Conservation (phyloP, 37 sponge, comb jelly and placozoan genomes). For the Halichondria panicea region DNA sequence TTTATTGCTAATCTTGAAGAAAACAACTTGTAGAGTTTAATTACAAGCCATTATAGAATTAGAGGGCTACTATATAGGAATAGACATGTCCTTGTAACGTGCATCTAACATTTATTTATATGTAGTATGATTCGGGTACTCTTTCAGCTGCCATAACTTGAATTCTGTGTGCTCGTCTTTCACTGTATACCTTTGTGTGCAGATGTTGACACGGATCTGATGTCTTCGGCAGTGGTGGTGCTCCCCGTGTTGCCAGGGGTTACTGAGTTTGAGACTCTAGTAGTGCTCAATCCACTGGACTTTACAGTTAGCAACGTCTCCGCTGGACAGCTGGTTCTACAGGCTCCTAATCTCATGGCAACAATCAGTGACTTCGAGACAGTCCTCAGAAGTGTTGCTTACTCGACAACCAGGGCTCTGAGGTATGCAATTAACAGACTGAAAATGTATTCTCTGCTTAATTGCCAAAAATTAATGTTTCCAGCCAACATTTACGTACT, state of each 20-base stretch:
- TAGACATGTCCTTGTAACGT: too few species aligned
- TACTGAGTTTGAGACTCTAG: neutral
- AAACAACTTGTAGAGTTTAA: too few species aligned
- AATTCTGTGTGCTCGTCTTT: too few species aligned
- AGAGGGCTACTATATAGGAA: too few species aligned
- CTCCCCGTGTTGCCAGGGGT: neutral
- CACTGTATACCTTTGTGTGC: neutral
- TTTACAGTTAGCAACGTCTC: neutral
- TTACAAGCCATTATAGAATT: too few species aligned
- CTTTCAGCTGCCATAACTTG: too few species aligned
- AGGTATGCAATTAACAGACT: neutral
- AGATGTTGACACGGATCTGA: conserved; percentile 22
- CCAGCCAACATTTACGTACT: too few species aligned
- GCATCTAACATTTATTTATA: too few species aligned
- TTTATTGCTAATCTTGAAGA: neutral
- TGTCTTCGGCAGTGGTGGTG: conserved; percentile 26
- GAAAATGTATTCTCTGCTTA: neutral
- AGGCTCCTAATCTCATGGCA: neutral
- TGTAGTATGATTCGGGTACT: too few species aligned
- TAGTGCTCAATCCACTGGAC: neutral
- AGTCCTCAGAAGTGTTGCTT: conserved; percentile 29
- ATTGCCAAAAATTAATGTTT: too few species aligned
- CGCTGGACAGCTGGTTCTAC: neutral
- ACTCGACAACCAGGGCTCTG: conserved; percentile 17
- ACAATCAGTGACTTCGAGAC: conserved; percentile 16